These are phyloP conservation scores for Protula sp. DNA, from an alignment of 2,888 invertebrate species.

Conservation along the genomic window DNA sequence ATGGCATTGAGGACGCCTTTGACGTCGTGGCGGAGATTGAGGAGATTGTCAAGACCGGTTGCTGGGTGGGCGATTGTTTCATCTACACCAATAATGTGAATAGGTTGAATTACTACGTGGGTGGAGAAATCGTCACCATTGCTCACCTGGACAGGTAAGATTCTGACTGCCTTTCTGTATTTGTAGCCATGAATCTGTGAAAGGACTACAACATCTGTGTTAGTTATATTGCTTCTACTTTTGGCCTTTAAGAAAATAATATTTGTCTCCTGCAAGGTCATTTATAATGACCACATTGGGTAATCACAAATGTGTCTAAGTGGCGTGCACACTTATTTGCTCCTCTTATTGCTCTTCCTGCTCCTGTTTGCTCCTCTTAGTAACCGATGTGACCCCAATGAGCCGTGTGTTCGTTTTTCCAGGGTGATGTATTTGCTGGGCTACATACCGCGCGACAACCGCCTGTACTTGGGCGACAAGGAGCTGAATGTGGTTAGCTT, in stretches of 20 bases:
- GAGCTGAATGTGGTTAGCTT: constrained; percentile 85
- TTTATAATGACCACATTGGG: no score
- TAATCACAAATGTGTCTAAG: no score
- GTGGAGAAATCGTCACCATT: constrained; percentile 97
- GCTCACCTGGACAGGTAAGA: constrained; percentile 80
- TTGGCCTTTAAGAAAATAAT: neutral
- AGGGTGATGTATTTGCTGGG: constrained; percentile 93
- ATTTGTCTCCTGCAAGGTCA: no score
- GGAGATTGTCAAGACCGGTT: constrained; percentile 86
- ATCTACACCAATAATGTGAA: constrained; percentile 98
- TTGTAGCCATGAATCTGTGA: no score
- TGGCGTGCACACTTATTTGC: no score
- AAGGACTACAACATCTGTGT: no score
- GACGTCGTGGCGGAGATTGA: constrained; percentile 83
- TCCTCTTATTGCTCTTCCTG: no score
- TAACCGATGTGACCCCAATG: no score
- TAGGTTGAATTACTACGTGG: constrained; percentile 97
- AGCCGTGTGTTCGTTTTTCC: no score
- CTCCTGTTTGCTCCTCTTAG: no score
- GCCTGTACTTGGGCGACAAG: constrained; percentile 94
- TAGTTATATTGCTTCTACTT: no score
- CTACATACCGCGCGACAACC: constrained; percentile 91
- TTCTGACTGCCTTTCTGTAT: no score
- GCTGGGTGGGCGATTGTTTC: constrained; percentile 99
- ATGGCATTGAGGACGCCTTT: constrained; percentile 85